phyloP scores from a whole-genome alignment of 2,888 invertebrate genomes.

The Myathropa florea region DNA sequence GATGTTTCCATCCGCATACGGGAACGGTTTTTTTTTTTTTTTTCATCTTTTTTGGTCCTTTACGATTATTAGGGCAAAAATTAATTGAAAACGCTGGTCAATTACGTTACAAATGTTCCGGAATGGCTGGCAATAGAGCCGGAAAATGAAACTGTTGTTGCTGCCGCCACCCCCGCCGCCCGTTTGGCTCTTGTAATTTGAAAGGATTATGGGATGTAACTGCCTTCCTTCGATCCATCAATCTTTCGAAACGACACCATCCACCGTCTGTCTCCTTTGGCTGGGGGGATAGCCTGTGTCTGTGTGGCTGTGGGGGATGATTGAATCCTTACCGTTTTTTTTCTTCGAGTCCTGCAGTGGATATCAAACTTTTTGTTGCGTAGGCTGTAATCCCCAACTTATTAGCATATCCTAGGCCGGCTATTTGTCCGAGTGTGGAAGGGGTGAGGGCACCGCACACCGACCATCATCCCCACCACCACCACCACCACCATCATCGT shows the following conservation, averaged over 20 bases:
- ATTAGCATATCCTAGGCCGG: slow-evolving; percentile 14
- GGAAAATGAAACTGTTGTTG: neutral
- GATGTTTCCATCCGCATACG: neutral
- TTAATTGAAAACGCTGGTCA: slow-evolving; percentile 80
- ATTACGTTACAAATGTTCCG: slow-evolving; percentile 48
- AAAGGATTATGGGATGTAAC: slow-evolving; percentile 37
- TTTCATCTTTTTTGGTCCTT: neutral
- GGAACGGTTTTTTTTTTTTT: neutral
- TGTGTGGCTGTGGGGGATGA: neutral
- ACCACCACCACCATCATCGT: neutral
- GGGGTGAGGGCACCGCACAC: neutral
- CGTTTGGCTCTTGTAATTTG: slow-evolving; percentile 24
- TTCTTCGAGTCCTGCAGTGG: neutral
- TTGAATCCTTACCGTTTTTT: neutral
- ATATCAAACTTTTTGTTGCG: slow-evolving; percentile 11
- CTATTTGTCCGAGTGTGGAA: neutral
- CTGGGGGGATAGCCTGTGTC: neutral
- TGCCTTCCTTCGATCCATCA: slow-evolving; percentile 1
- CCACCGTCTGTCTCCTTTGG: neutral
- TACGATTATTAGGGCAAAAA: slow-evolving; percentile 76
- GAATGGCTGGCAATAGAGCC: slow-evolving; percentile 5
- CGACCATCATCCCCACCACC: neutral
- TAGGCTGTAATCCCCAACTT: slow-evolving; percentile 26
- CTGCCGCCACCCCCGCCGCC: neutral
- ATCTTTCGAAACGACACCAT: neutral